phyloP scores from a whole-genome alignment of 2,888 invertebrate species.

The Scaptomyza flava region DNA sequence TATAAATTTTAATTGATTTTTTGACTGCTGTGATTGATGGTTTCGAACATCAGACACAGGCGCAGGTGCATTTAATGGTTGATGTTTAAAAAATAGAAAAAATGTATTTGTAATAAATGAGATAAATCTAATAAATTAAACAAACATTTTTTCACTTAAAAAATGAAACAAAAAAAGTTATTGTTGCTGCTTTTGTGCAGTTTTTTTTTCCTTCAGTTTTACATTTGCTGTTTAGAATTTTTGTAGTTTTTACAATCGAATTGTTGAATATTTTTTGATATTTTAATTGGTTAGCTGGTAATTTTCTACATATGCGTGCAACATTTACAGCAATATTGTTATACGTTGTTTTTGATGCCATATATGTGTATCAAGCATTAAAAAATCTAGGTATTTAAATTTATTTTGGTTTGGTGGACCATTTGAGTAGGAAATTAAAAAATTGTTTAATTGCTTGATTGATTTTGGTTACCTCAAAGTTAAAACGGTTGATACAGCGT shows the following conservation, averaged over 20 bases:
- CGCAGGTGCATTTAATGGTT: slow-evolving; percentile 65
- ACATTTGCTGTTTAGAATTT: background rate
- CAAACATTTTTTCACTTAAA: background rate
- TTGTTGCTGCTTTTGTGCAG: slow-evolving; percentile 31
- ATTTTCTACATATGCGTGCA: slow-evolving; percentile 66
- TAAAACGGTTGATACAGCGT: slow-evolving; percentile 96
- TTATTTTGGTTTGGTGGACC: slow-evolving; percentile 19
- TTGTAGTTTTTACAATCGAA: slow-evolving; percentile 28
- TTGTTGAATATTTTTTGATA: slow-evolving; percentile 3
- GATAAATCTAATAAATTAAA: slow-evolving; percentile 16
- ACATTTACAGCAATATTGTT: slow-evolving; percentile 55
- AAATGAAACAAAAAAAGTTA: slow-evolving; percentile 12
- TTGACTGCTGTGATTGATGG: slow-evolving; percentile 48
- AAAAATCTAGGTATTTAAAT: slow-evolving; percentile 33
- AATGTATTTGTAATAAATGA: slow-evolving; percentile 6
- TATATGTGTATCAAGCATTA: slow-evolving; percentile 40
- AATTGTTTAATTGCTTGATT: slow-evolving; percentile 50
- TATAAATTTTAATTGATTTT: slow-evolving; percentile 56
- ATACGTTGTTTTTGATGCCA: slow-evolving; percentile 4
- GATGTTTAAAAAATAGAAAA: slow-evolving; percentile 9
- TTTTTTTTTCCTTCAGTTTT: slow-evolving; percentile 16
- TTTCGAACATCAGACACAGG: slow-evolving; percentile 9
- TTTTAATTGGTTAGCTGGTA: slow-evolving; percentile 30
- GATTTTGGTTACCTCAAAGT: slow-evolving; percentile 91
- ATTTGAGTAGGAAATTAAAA: slow-evolving; percentile 32